phyloP scores from a whole-genome alignment of 2,888 invertebrate genomes.

The Iselma pallidipennis region DNA sequence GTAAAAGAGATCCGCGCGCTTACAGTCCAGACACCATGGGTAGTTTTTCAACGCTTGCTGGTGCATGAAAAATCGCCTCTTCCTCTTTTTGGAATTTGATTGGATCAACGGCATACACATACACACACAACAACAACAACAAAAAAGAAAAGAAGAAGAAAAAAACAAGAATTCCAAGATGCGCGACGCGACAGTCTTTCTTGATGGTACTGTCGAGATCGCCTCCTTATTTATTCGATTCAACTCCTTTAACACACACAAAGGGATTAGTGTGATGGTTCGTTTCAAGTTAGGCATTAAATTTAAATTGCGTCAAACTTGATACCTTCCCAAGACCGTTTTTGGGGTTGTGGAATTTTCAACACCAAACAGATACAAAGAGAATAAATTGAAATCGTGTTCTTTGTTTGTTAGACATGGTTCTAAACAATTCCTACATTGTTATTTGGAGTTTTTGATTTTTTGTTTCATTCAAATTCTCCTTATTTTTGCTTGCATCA shows the following conservation, averaged over 20 bases:
- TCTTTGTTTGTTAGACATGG: neutral
- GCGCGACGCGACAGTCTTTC: neutral
- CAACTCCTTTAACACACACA: conserved; percentile 4
- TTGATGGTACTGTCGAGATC: conserved; percentile 1
- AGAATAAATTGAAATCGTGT: neutral
- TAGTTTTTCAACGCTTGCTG: conserved; percentile 4
- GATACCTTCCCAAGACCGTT: conserved; percentile 33
- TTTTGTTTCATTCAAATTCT: too few species aligned
- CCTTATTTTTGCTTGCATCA: too few species aligned
- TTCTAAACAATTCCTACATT: neutral
- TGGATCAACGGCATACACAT: neutral
- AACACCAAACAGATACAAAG: neutral
- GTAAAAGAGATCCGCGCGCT: neutral
- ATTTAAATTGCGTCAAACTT: conserved; percentile 47
- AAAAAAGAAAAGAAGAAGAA: neutral
- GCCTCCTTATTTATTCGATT: conserved; percentile 2
- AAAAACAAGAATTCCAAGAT: neutral
- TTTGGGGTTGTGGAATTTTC: neutral
- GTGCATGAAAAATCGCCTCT: conserved; percentile 6
- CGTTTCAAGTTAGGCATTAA: conserved; percentile 37
- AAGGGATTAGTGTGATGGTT: conserved; percentile 30
- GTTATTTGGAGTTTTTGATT: neutral
- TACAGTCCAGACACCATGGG: neutral
- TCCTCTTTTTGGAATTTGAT: neutral
- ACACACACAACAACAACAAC: neutral